A percentile compares a stretch with the other conserved stretches of the same genome.
phyloP scores from a whole-genome alignment of 2,888 invertebrate genomes.

The Petrophora chlorosata region DNA sequence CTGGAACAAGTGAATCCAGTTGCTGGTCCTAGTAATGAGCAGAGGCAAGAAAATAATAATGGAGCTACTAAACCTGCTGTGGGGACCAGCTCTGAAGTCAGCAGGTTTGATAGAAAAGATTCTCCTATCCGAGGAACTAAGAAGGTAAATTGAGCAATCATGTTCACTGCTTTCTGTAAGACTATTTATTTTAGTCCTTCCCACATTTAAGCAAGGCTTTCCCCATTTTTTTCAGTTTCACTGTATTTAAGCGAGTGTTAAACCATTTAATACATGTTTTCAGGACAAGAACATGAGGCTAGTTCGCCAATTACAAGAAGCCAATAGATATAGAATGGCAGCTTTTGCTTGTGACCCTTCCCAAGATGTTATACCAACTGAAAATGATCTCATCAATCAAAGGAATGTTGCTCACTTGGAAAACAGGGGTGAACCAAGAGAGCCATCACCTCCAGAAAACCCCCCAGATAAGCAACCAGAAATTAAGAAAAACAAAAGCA shows the following conservation, averaged over 20 bases:
- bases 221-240: too few relatives aligned
- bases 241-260: too few relatives aligned
- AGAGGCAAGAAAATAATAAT: slow-evolving; percentile 49
- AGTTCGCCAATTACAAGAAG: slow-evolving; percentile 76
- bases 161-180: too few relatives aligned
- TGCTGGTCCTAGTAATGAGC: slow-evolving; percentile 76
- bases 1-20: slow-evolving; percentile 56
- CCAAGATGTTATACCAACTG: slow-evolving; percentile 58
- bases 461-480: slow-evolving; percentile 68
- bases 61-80: slow-evolving; percentile 34
- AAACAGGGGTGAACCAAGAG: slow-evolving; percentile 58
- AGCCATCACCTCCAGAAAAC: slow-evolving; percentile 59
- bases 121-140: slow-evolving; percentile 65
- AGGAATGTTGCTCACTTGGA: slow-evolving; percentile 75
- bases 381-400: slow-evolving; percentile 79
- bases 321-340: slow-evolving; percentile 80
- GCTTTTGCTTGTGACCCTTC: slow-evolving; percentile 78
- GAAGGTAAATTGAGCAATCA: slow-evolving; percentile 50
- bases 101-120: slow-evolving; percentile 66
- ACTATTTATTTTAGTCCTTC: too few relatives aligned
- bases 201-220: too few relatives aligned
- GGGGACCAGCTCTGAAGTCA: slow-evolving; percentile 42
- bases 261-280: slow-evolving; percentile 37
- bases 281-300: slow-evolving; percentile 79
- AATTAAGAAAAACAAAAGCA: slow-evolving; percentile 84